Percentiles rank a stretch among this genome's conserved stretches.
phyloP scores from a whole-genome alignment of 2,888 invertebrate genomes.

The Cheilosia variabilis region DNA sequence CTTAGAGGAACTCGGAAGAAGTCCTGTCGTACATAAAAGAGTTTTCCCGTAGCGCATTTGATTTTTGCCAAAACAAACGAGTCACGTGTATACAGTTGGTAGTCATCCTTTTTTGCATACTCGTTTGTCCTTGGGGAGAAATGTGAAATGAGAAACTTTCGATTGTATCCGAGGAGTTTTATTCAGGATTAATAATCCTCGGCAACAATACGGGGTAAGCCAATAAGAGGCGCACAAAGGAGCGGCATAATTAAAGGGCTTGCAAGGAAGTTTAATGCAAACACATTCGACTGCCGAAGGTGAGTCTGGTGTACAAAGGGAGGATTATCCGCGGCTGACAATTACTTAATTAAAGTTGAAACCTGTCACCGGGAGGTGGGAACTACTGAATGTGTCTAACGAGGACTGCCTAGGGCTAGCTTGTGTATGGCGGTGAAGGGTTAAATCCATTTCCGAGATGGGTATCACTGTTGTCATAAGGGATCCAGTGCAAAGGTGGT shows the following conservation, averaged over 20 bases:
- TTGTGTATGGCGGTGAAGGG: too few species aligned
- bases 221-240: slow-evolving; percentile 17
- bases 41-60: slow-evolving; percentile 24
- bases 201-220: slow-evolving; percentile 36
- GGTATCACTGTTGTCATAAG: too few species aligned
- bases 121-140: background rate
- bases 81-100: background rate
- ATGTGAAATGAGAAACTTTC: slow-evolving; percentile 1
- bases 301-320: slow-evolving; percentile 25
- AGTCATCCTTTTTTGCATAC: background rate
- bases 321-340: slow-evolving; percentile 39
- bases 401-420: background rate
- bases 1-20: too few species aligned
- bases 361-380: slow-evolving; percentile 5
- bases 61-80: slow-evolving; percentile 13
- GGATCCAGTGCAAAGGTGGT: too few species aligned
- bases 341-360: slow-evolving; percentile 47
- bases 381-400: background rate
- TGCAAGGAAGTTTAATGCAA: slow-evolving; percentile 29
- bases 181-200: slow-evolving; percentile 40
- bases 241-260: slow-evolving; percentile 36
- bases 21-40: slow-evolving; percentile 7
- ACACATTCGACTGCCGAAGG: slow-evolving; percentile 36
- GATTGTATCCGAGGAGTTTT: slow-evolving; percentile 11
- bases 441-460: too few species aligned